Conservation (phyloP, 2,888 invertebrate species). For the Lycophotia porphyrea region DNA sequence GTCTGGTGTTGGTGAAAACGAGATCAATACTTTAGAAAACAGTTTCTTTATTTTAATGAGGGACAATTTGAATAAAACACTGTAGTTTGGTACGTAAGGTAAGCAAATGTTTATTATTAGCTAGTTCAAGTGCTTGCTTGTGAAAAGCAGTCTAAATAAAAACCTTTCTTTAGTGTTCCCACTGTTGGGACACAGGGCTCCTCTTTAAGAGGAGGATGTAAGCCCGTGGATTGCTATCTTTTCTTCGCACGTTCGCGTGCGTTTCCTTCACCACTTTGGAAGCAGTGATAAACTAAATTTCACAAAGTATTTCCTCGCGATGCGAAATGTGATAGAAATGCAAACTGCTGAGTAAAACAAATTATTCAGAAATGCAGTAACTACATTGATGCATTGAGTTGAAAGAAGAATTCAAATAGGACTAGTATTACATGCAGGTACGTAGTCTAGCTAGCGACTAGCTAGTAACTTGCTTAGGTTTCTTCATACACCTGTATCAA, state of each 20-base stretch:
- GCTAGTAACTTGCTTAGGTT: conserved; percentile 14
- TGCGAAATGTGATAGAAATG: neutral
- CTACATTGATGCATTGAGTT: conserved; percentile 9
- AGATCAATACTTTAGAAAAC: neutral
- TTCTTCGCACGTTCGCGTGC: neutral
- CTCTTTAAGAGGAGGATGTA: neutral
- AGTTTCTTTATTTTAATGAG: neutral
- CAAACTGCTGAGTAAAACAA: neutral
- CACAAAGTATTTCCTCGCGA: neutral
- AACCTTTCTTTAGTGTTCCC: neutral
- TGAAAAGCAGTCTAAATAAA: neutral
- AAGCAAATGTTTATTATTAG: conserved; percentile 1
- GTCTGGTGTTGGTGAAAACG: neutral
- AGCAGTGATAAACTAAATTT: neutral
- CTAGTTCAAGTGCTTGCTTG: neutral
- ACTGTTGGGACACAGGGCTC: neutral
- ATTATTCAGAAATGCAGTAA: conserved; percentile 8
- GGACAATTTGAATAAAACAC: conserved; percentile 20
- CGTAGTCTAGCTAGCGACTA: neutral
- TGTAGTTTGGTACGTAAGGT: neutral
- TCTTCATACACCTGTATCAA: conserved; percentile 63
- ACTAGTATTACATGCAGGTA: neutral
- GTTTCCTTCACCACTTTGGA: neutral
- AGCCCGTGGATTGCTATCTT: neutral
- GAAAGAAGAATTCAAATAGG: neutral